phyloP scores from a whole-genome alignment of 2,888 invertebrate species.

The Ormia ochracea region DNA sequence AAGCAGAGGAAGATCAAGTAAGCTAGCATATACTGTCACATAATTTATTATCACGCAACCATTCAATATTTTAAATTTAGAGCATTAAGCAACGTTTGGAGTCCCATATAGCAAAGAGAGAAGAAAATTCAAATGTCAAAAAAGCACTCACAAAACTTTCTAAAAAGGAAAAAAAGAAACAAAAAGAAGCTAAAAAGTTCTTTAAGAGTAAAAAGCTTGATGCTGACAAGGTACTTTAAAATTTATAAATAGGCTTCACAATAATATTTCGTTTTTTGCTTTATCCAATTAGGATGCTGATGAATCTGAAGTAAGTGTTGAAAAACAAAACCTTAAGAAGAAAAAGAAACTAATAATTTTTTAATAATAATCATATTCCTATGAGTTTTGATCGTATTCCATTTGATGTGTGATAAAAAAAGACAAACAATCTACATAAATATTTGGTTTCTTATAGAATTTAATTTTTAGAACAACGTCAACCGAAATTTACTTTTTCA shows the following conservation, averaged over 20 bases:
- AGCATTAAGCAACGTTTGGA: slow-evolving; percentile 74
- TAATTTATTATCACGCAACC: background rate
- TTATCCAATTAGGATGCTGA: slow-evolving; percentile 69
- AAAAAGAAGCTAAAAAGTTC: slow-evolving; percentile 78
- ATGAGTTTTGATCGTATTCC: background rate
- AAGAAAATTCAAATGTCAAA: slow-evolving; percentile 77
- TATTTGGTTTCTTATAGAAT: too few relatives aligned
- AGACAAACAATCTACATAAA: background rate
- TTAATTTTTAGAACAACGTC: background rate
- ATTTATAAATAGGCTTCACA: background rate
- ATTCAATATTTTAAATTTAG: slow-evolving; percentile 61
- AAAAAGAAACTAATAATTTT: slow-evolving; percentile 74
- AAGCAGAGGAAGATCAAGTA: slow-evolving; percentile 86
- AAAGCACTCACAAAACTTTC: slow-evolving; percentile 73
- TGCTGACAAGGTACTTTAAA: slow-evolving; percentile 78
- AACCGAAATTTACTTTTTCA: slow-evolving; percentile 61
- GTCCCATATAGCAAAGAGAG: slow-evolving; percentile 78
- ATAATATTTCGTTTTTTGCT: background rate
- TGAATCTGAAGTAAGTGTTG: slow-evolving; percentile 70
- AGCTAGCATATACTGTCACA: slow-evolving; percentile 19
- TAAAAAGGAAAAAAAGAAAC: slow-evolving; percentile 78
- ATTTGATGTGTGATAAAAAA: slow-evolving; percentile 26
- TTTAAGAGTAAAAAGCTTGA: slow-evolving; percentile 79
- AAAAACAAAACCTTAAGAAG: slow-evolving; percentile 71
- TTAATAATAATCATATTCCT: slow-evolving; percentile 53